Conservation (phyloP, 2,113 vertebrate species). For the Crocuta crocuta region DNA sequence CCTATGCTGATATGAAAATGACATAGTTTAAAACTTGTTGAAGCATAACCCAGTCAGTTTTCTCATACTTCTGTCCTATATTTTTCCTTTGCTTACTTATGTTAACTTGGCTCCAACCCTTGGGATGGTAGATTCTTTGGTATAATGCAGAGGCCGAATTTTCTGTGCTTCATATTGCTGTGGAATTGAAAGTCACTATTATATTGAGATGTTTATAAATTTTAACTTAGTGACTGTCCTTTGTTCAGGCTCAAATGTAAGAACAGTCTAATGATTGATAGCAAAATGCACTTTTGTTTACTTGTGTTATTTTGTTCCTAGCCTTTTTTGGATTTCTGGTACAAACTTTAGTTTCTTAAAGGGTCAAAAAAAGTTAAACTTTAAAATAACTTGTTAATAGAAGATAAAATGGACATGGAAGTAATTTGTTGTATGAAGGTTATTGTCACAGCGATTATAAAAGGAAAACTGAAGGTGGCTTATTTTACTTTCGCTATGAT, state of each 20-base stretch:
- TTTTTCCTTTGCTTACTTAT: not conserved
- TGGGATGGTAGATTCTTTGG: not conserved
- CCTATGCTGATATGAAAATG: not conserved
- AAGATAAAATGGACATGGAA: conserved; percentile 31
- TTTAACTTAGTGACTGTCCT: conserved; percentile 55
- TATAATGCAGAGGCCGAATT: not conserved
- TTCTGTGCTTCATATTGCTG: not conserved
- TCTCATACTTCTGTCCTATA: not conserved
- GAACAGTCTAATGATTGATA: conserved; percentile 65
- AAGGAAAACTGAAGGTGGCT: conserved; percentile 47
- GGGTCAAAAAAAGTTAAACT: conserved; percentile 59
- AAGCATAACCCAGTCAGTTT: not conserved
- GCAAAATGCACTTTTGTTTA: conserved; percentile 52
- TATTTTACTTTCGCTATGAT: conserved; percentile 60
- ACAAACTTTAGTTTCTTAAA: conserved; percentile 55
- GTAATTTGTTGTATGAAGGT: conserved; percentile 8
- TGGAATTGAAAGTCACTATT: conserved; percentile 2
- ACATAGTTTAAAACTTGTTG: not conserved
- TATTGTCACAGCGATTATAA: not conserved
- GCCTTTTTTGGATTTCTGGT: conserved; percentile 41
- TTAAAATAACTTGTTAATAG: conserved; percentile 63
- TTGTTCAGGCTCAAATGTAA: conserved; percentile 13
- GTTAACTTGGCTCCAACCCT: not conserved
- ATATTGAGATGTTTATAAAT: conserved; percentile 20
- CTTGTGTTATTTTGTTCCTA: conserved; percentile 26